Conservation (phyloP, 2,113 vertebrate species). For the Syngnathus scovelli region DNA sequence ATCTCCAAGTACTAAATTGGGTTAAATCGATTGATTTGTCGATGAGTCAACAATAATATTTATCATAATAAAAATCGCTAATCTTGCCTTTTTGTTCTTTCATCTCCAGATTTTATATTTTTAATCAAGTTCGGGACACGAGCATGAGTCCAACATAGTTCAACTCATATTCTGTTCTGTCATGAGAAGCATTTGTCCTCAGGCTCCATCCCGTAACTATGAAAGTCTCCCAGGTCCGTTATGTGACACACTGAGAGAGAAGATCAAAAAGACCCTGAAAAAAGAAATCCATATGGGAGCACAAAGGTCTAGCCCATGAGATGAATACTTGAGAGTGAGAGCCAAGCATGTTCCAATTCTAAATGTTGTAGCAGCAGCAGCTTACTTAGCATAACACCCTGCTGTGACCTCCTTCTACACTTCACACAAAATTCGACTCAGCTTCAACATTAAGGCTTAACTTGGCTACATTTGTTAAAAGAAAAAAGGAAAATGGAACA, state of each 20-base stretch:
- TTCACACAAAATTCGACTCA: slow-evolving; percentile 46
- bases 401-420: slow-evolving; percentile 67
- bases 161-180: no score
- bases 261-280: slow-evolving; percentile 10
- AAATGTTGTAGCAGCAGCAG: slow-evolving; percentile 47
- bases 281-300: slow-evolving; percentile 32
- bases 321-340: slow-evolving; percentile 60
- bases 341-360: slow-evolving; percentile 65
- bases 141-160: background rate
- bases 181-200: no score
- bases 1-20: no score
- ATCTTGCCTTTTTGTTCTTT: no score
- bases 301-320: slow-evolving; percentile 48
- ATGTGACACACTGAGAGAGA: slow-evolving; percentile 1
- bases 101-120: background rate
- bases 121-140: background rate
- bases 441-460: slow-evolving; percentile 25
- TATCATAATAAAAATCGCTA: no score
- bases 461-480: slow-evolving; percentile 22
- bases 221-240: background rate
- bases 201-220: background rate
- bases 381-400: slow-evolving; percentile 43
- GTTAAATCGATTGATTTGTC: no score
- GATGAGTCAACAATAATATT: no score
- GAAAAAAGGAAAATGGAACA: slow-evolving; percentile 20